Conservation (phyloP, 2,113 vertebrate genomes). For the Dasyornis broadbenti region DNA sequence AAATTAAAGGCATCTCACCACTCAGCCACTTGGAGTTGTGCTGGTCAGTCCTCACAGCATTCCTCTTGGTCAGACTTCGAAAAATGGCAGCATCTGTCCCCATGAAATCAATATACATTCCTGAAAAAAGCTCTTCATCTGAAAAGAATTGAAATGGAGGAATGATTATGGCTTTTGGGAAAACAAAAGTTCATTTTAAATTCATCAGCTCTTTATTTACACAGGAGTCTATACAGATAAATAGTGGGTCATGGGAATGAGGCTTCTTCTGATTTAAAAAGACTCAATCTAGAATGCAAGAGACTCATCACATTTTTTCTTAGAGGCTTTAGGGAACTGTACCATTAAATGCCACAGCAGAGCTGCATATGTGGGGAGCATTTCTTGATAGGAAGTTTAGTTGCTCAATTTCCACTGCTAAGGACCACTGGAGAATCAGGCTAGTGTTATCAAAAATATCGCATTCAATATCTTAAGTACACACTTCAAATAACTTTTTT, state of each 20-base stretch:
- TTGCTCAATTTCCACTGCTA: background rate
- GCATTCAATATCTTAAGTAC: background rate
- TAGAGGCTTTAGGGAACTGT: background rate
- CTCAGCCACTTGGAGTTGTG: slow-evolving; percentile 99
- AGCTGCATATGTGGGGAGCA: background rate
- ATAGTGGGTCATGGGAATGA: background rate
- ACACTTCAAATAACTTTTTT: background rate
- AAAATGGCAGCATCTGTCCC: slow-evolving; percentile 97
- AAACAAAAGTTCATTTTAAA: background rate
- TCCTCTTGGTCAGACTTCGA: slow-evolving; percentile 90
- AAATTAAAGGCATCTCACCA: slow-evolving; percentile 74
- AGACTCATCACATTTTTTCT: background rate
- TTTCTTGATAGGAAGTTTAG: background rate
- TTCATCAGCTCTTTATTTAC: background rate
- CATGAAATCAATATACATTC: slow-evolving; percentile 99
- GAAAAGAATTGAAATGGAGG: background rate
- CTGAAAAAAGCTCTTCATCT: slow-evolving; percentile 98
- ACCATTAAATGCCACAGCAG: background rate
- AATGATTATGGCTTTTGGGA: background rate
- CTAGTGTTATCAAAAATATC: background rate
- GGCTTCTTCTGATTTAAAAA: background rate
- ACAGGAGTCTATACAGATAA: background rate
- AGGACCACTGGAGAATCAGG: background rate
- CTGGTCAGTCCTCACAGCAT: slow-evolving; percentile 93
- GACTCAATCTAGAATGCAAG: background rate